Conservation (phyloP, 2,888 invertebrate species). For the Cremastinae sp. region DNA sequence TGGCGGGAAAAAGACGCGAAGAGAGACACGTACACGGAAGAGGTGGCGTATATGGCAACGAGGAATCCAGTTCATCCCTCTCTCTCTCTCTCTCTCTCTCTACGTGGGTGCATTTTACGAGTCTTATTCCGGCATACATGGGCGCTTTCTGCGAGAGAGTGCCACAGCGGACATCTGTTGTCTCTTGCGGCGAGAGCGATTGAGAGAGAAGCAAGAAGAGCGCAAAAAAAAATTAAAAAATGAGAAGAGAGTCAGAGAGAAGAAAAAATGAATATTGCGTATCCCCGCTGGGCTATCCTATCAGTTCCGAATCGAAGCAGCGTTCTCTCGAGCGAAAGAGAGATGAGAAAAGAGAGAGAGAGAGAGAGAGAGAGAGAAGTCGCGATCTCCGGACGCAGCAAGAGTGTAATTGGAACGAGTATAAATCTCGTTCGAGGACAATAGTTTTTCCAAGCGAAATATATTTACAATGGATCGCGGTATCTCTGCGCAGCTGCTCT, state of each 20-base stretch:
- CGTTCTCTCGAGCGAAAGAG: slow-evolving; percentile 33
- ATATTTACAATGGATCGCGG: slow-evolving; percentile 78
- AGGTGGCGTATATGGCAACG: slow-evolving; percentile 53
- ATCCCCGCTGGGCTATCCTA: slow-evolving; percentile 58
- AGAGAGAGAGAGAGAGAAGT: slow-evolving; percentile 12
- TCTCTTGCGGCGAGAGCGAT: slow-evolving; percentile 56
- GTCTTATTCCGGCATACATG: slow-evolving; percentile 57
- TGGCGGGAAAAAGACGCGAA: slow-evolving; percentile 37
- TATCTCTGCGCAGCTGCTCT: slow-evolving; percentile 77
- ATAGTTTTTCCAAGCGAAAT: slow-evolving; percentile 74
- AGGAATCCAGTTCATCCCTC: slow-evolving; percentile 30
- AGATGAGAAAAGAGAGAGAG: slow-evolving; percentile 16
- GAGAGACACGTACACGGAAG: slow-evolving; percentile 29
- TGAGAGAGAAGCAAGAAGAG: slow-evolving; percentile 27
- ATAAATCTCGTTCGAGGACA: slow-evolving; percentile 78
- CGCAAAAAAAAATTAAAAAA: slow-evolving; percentile 33
- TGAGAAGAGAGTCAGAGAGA: too few relatives aligned
- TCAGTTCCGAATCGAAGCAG: slow-evolving; percentile 55
- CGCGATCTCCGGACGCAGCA: slow-evolving; percentile 56
- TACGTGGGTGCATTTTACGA: slow-evolving; percentile 72
- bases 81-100: slow-evolving; percentile 14
- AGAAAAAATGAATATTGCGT: slow-evolving; percentile 56
- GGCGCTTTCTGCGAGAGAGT: slow-evolving; percentile 39
- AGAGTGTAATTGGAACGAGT: slow-evolving; percentile 77
- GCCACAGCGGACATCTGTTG: slow-evolving; percentile 67